phyloP scores from a whole-genome alignment of 2,797 vertebrate genomes.

The Psittacula derbiana region DNA sequence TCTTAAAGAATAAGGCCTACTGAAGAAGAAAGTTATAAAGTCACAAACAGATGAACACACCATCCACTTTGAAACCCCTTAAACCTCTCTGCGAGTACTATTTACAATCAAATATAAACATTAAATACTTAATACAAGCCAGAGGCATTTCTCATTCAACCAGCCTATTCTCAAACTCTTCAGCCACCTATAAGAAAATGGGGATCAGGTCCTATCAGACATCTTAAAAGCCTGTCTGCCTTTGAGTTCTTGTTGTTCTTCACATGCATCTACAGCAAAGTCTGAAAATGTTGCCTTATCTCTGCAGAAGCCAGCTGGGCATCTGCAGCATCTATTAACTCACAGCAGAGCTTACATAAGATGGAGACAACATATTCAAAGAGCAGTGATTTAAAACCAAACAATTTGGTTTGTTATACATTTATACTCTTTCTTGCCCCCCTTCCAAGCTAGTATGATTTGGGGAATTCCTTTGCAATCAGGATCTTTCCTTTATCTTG shows the following conservation, averaged over 20 bases:
- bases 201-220: not conserved
- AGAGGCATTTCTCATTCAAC: not conserved
- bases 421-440: not conserved
- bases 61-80: not conserved
- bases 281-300: not conserved
- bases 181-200: not conserved
- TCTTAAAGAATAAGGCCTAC: not conserved
- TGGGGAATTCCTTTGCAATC: not conserved
- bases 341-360: not conserved
- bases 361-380: not conserved
- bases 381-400: not conserved
- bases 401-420: not conserved
- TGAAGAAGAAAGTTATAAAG: not conserved
- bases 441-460: not conserved
- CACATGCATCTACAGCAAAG: not conserved
- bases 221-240: not conserved
- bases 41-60: not conserved
- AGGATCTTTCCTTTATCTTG: not conserved
- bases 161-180: not conserved
- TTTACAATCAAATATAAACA: not conserved
- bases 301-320: slow-evolving; percentile 15
- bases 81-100: not conserved
- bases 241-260: not conserved
- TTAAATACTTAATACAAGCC: not conserved
- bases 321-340: not conserved